A percentile compares a stretch with the other conserved stretches of the same genome.
Evolutionary conservation across 2,888 invertebrate species (phyloP).

Genomic region (Scrobipalpa atriplicella): DNA sequence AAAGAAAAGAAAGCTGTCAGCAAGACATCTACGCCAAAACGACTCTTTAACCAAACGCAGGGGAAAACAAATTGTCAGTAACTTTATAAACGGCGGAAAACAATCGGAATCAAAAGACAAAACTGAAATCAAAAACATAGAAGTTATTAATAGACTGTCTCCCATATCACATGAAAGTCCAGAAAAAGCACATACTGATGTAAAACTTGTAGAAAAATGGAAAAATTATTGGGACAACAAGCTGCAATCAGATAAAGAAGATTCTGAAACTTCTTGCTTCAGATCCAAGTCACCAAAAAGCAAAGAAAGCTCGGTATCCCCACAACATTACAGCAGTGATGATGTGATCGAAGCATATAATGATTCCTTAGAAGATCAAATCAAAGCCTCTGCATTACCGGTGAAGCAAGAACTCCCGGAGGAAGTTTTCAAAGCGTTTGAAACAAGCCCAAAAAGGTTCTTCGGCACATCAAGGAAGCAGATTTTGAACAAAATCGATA

Average conservation of each 20-base stretch:
- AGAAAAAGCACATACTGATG: constrained; percentile 42
- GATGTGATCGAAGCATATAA: constrained; percentile 33
- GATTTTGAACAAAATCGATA: constrained; percentile 74
- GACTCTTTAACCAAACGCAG: constrained; percentile 74
- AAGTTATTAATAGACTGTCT: constrained; percentile 36
- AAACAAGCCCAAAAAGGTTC: constrained; percentile 77
- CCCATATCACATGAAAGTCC: constrained; percentile 30
- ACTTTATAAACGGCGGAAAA: constrained; percentile 56
- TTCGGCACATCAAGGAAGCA: constrained; percentile 76
- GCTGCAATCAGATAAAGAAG: constrained; percentile 55
- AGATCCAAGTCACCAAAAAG: constrained; percentile 43
- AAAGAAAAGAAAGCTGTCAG: constrained; percentile 59
- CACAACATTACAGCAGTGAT: constrained; percentile 32
- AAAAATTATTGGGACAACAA: constrained; percentile 74
- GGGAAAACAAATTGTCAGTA: constrained; percentile 71
- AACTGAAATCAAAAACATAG: constrained; percentile 36
- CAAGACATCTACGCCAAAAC: constrained; percentile 64
- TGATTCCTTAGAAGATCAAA: constrained; percentile 30
- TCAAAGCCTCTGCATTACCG: constrained; percentile 37
- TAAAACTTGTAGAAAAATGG: constrained; percentile 69
- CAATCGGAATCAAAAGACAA: constrained; percentile 41
- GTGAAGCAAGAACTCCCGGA: constrained; percentile 72
- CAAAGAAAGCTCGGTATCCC: constrained; percentile 30
- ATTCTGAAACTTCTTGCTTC: constrained; percentile 39
- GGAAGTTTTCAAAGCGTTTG: constrained; percentile 77